phyloP scores from a whole-genome alignment of 1,140 invertebrate genomes.

The Apis florea region DNA sequence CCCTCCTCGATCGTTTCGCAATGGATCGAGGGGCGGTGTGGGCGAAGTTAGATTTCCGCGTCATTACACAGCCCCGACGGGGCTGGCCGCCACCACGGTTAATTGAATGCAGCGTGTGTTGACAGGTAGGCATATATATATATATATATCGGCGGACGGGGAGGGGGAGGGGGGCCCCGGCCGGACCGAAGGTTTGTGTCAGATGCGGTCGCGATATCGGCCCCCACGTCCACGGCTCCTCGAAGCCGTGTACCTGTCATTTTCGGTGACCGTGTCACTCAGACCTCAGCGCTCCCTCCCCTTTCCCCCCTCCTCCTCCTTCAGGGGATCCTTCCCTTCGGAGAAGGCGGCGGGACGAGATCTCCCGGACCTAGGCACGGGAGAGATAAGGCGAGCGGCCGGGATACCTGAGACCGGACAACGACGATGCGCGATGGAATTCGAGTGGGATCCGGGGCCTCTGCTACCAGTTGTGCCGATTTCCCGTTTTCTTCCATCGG shows the following conservation, averaged over 20 bases:
- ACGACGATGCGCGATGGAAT: no score
- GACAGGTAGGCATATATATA: conserved; percentile 79
- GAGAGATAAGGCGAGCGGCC: no score
- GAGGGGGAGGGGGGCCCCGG: conserved; percentile 63
- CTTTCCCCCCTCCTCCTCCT: neutral
- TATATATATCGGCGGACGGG: conserved; percentile 72
- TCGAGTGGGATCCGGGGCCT: no score
- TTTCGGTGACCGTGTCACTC: conserved; percentile 79
- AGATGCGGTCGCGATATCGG: conserved; percentile 78
- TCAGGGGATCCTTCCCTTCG: no score
- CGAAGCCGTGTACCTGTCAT: conserved; percentile 80
- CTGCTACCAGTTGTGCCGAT: no score
- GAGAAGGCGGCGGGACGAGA: no score
- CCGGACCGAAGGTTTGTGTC: conserved; percentile 75
- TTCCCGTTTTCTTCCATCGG: no score
- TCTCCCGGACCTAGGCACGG: no score
- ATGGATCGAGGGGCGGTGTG: conserved; percentile 36
- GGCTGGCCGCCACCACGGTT: conserved; percentile 71
- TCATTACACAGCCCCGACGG: conserved; percentile 75
- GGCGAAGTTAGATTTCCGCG: conserved; percentile 75
- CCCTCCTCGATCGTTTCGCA: neutral
- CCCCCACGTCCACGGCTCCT: conserved; percentile 65
- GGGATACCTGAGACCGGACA: no score
- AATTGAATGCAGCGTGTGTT: conserved; percentile 81
- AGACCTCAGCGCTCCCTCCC: conserved; percentile 54